Base-by-base conservation (phyloP, 2,113 vertebrate species). In the Oriolus oriolus region DNA sequence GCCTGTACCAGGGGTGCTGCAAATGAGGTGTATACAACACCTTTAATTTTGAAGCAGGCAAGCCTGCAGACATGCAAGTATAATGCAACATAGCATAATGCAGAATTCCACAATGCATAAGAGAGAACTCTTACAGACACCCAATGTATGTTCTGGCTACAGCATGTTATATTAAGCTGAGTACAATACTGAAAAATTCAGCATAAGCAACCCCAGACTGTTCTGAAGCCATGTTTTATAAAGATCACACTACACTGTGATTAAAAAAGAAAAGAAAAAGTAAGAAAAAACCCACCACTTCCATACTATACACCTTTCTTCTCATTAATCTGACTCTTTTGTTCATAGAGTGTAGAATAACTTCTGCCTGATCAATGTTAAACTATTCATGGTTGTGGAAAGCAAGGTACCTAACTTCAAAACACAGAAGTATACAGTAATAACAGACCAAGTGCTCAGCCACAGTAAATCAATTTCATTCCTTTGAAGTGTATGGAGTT, bases 211-310 rank as follows among this genome's bases (percentile, higher is more conserved):
- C 41, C 8, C 22, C 30, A 65, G 42, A 6, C 42, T 22, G 8
- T 13, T 74, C 24, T 53, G 15, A 87, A 84, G 22, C 22, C 13
- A 66, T 28, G 49, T 65, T 66, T 47, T 35, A 52, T 59, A 78
- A 66, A 30, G 13, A 75, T 37, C 8, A 35, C 11, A 39, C 13
- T 49, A 47, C 5, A 68, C 10, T 21, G 15, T 41, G 20, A 76
- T 23, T 52, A 3, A 13, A 45, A 69, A 33, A 10, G 0, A 7
- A 33, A n/a, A 14, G 8, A 8, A 19, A 22, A 52, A 17, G 15
- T 0, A 21, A 49, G 11, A 64, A 56, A 49, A 44, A 16, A 0
- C 1, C 24, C 7, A 57, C 4, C 8, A 27, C 11, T 52, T 24
- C 11, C 23, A 49, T 26, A 7, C 5, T 42, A 54, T 28, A 30